Conservation (phyloP, 30 jellyfish, hydroid and myxozoan genomes). For the Sanderia malayensis region DNA sequence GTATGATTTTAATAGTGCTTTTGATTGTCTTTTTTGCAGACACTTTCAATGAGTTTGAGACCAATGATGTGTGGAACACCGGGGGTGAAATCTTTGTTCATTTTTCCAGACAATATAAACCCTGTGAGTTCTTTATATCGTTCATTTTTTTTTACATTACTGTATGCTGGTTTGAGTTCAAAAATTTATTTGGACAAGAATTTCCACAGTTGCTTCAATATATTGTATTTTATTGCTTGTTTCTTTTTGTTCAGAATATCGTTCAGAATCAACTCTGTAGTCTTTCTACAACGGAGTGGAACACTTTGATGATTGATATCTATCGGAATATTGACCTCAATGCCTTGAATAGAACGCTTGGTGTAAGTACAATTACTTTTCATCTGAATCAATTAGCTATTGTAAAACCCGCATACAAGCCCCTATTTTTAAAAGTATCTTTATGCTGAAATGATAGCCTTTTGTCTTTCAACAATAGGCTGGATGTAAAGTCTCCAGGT, state of each 20-base stretch:
- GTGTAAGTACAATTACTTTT: constrained; percentile 1
- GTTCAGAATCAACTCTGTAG: constrained; percentile 56
- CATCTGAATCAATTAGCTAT: neutral
- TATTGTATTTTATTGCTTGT: neutral
- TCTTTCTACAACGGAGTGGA: constrained; percentile 37
- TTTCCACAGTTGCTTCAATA: no score
- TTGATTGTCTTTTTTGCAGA: no score
- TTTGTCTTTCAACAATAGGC: no score
- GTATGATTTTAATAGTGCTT: no score
- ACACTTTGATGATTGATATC: constrained; percentile 22
- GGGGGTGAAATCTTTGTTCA: constrained; percentile 35
- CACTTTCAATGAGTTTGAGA: constrained; percentile 25
- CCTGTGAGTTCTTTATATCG: constrained; percentile 15
- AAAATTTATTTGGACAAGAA: no score
- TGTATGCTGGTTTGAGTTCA: no score
- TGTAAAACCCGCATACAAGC: neutral
- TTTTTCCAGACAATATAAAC: constrained; percentile 31
- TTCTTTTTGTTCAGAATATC: neutral
- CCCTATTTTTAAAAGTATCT: neutral
- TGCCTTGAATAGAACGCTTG: constrained; percentile 32
- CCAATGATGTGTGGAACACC: constrained; percentile 43
- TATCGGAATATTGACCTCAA: constrained; percentile 18
- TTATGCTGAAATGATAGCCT: neutral
- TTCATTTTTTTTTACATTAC: no score
- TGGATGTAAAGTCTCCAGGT: neutral